Conservation (phyloP, 2,113 vertebrate genomes). For the Columbina picui region DNA sequence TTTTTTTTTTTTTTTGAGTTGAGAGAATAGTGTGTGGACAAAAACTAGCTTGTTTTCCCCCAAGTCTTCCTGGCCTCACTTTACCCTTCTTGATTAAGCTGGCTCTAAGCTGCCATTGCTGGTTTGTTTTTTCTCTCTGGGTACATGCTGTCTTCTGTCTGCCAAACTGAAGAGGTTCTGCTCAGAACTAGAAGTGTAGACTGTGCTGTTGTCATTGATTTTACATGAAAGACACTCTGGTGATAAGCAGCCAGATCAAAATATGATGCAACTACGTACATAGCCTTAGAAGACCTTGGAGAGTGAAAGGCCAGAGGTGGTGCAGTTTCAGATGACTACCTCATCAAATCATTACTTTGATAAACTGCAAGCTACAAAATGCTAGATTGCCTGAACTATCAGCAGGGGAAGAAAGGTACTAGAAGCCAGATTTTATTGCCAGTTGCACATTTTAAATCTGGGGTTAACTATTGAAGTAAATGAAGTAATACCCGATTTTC, state of each 20-base stretch:
- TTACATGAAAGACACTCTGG: not conserved
- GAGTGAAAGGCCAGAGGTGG: not conserved
- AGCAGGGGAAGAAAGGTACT: not conserved
- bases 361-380: not conserved
- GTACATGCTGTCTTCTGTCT: not conserved
- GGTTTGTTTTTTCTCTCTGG: not conserved
- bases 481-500: slow-evolving; percentile 24
- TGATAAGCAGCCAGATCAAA: not conserved
- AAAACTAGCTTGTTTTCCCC: not conserved
- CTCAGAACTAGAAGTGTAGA: not conserved
- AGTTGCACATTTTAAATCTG: not conserved
- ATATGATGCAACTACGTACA: not conserved
- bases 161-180: not conserved
- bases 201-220: not conserved
- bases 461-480: slow-evolving; percentile 32
- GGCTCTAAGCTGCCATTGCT: not conserved
- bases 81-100: not conserved
- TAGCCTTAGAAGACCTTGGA: not conserved
- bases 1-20: not conserved
- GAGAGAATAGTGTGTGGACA: not conserved
- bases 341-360: not conserved
- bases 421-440: not conserved
- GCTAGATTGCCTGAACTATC: not conserved
- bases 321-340: not conserved
- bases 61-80: not conserved